phyloP scores from a whole-genome alignment of 2,113 vertebrate species.

The Bubalus kerabau region DNA sequence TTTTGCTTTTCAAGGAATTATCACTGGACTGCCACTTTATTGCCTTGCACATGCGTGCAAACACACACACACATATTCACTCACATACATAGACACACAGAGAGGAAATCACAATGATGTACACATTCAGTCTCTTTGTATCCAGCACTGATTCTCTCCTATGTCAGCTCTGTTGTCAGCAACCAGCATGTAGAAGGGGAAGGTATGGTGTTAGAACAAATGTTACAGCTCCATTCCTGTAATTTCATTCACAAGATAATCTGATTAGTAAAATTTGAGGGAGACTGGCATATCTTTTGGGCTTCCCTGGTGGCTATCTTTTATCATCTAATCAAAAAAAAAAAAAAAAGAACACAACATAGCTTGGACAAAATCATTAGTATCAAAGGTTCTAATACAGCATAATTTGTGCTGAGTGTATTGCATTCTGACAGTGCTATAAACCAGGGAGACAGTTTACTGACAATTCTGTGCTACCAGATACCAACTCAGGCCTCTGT shows the following conservation, averaged over 20 bases:
- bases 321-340: conserved; percentile 14
- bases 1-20: not conserved
- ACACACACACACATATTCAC: not conserved
- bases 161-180: not conserved
- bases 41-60: not conserved
- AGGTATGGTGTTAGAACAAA: not conserved
- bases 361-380: not conserved
- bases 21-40: not conserved
- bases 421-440: conserved; percentile 53
- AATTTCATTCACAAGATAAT: conserved; percentile 32
- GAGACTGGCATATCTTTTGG: conserved; percentile 6
- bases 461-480: conserved; percentile 67
- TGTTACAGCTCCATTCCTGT: not conserved
- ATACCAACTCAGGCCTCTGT: conserved; percentile 67
- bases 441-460: conserved; percentile 70
- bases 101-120: not conserved
- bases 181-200: not conserved
- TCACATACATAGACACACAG: not conserved
- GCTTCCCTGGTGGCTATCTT: not conserved
- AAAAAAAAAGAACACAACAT: not conserved
- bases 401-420: conserved; percentile 42
- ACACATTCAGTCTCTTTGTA: not conserved
- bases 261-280: conserved; percentile 40
- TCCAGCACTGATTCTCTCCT: not conserved
- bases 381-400: conserved; percentile 20